Evolutionary conservation across 2,113 vertebrate species (phyloP), one percentile per base, ranked within the genome.

Genomic region (Clarias gariepinus): DNA sequence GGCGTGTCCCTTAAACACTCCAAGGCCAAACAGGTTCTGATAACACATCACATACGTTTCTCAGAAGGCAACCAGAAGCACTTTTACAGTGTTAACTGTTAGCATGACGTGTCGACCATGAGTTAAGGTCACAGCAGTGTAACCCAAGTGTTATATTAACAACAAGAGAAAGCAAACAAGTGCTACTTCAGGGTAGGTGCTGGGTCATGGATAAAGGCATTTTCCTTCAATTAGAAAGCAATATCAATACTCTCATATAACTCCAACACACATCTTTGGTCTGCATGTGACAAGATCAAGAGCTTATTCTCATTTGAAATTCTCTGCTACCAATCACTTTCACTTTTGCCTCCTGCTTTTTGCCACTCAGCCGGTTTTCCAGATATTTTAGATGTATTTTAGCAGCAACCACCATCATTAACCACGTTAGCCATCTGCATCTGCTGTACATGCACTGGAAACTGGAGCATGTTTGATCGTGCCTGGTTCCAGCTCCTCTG

Each of bases 131-230:
- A 89, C 85, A 83, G 83, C 41, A 64, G 82, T 33, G 81, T 81
- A 85, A 87, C 86, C 60, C 60, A 64, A 69, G 83, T 82, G 83
- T 73, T 74, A 36, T 19, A 85, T 85, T 53, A 82, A 87, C 86
- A 82, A 87, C 87, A 87, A 90, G 78, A 28, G 64, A n/a, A n/a
- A 61, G 85, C 88, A 88, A 89, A 87, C 89, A 90, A 84, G 30
- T 41, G 47, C 71, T 25, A 66, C 47, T 64, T 16, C 7, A 74
- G 13, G 28, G 58, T 19, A 16, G 52, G 82, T 21, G 6, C 21
- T 3, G 63, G 77, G 76, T 73, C 23, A 25, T 11, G 15, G n/a
- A 33, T 60, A 30, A 10, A 28, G 58, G 10, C 8, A 60, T 80
- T 60, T 60, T 9, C 4, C 5, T 18, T 28, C 25, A 55, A 28